phyloP scores from a whole-genome alignment of 2,888 invertebrate genomes.

The Phragmatobia fuliginosa region DNA sequence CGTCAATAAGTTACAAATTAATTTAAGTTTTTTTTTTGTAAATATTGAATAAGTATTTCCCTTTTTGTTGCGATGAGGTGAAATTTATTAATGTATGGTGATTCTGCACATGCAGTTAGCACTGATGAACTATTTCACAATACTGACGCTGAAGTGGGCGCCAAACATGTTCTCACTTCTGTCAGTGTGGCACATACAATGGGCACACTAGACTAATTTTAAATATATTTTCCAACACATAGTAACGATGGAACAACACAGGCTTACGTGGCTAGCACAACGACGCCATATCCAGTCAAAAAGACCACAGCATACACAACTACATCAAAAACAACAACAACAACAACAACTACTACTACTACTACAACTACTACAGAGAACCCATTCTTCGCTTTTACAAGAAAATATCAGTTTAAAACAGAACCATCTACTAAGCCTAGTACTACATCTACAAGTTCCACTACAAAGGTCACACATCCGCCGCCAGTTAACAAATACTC shows the following conservation, averaged over 20 bases:
- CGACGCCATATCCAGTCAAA: slow-evolving; percentile 63
- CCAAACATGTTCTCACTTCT: slow-evolving; percentile 63
- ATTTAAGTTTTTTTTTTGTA: not conserved
- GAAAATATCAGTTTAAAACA: slow-evolving; percentile 60
- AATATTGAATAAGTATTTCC: no score
- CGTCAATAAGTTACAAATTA: not conserved
- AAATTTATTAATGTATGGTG: not conserved
- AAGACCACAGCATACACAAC: slow-evolving; percentile 58
- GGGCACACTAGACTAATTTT: slow-evolving; percentile 66
- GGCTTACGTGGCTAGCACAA: slow-evolving; percentile 77
- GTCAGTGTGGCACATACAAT: slow-evolving; percentile 67
- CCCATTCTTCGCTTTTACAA: slow-evolving; percentile 65
- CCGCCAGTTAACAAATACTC: slow-evolving; percentile 76
- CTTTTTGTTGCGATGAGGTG: not conserved
- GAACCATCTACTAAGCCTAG: slow-evolving; percentile 60
- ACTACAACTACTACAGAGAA: slow-evolving; percentile 36
- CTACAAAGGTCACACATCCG: slow-evolving; percentile 56
- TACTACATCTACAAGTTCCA: slow-evolving; percentile 21
- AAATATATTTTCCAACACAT: slow-evolving; percentile 62
- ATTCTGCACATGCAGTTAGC: slow-evolving; percentile 13
- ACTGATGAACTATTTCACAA: slow-evolving; percentile 56
- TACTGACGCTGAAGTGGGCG: slow-evolving; percentile 66
- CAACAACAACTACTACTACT: slow-evolving; percentile 37
- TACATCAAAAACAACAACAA: slow-evolving; percentile 29
- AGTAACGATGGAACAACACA: slow-evolving; percentile 82